Base-by-base conservation (phyloP, 30 jellyfish, hydroid and myxozoan genomes). In the Sanderia malayensis region DNA sequence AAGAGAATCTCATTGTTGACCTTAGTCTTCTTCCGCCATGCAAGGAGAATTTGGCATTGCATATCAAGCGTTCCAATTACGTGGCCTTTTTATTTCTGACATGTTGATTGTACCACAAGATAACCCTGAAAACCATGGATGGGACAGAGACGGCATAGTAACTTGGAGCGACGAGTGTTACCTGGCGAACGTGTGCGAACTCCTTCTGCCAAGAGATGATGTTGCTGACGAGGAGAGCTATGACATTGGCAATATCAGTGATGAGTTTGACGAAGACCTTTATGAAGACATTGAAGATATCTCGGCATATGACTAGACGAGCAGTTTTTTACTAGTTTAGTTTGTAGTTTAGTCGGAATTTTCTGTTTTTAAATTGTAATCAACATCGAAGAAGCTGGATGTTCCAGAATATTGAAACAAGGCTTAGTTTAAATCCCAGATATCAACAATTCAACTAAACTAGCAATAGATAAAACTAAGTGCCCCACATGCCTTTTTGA, bases 131-230 rank as follows among this genome's bases (percentile, higher is more conserved):
- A 49, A 49, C 64, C 64, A 49, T 49, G 64, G 64, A 15, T 49
- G 64, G 64, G 64, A 49, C 27, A n/a, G n/a, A n/a, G 64, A 49
- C 27, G 24, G 64, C 64, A 49, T 11, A 49, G 64, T 18, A 9
- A 49, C 27, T 49, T 49, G 64, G 64, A 49, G 64, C 64, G 64
- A 49, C 64, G 64, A 49, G 64, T 49, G 24, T 49, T 49, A 9
- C 25, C 64, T 24, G 64, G 23, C 8, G 23, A 49, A 49, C 18
- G 64, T 49, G 52, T 37, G 64, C 24, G 64, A 49, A 24, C 27
- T 49, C 27, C 64, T 49, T 19, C 27, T 49, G 27, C 64, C 64
- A 49, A 49, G 64, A 49, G 64, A 49, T 49, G 64, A 49, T 11
- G 64, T 15, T 49, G 11, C 64, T 9, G 64, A 49, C 27, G 64